Conservation (phyloP, 2,888 invertebrate genomes). For the Clostera curtula region DNA sequence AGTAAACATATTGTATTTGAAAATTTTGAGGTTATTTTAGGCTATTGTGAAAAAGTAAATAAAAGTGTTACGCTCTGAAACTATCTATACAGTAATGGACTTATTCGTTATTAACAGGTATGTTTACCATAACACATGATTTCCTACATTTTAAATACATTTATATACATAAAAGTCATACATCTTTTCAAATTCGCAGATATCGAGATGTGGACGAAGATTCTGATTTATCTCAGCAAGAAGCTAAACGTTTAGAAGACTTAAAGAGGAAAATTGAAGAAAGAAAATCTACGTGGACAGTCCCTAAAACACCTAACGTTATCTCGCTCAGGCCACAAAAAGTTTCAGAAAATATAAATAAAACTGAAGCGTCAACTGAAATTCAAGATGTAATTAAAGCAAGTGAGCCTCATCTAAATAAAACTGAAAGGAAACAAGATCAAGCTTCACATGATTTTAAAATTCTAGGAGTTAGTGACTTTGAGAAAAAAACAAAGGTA, state of each 20-base stretch:
- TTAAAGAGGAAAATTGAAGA: constrained; percentile 77
- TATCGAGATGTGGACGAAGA: constrained; percentile 60
- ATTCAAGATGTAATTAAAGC: constrained; percentile 10
- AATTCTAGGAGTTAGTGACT: too few relatives aligned
- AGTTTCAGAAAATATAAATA: constrained; percentile 19
- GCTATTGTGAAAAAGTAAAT: too few relatives aligned
- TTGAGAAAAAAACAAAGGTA: too few relatives aligned
- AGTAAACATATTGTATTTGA: too few relatives aligned
- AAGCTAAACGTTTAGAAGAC: constrained; percentile 73
- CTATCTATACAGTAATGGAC: constrained; percentile 78
- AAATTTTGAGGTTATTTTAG: too few relatives aligned
- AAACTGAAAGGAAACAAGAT: constrained; percentile 15
- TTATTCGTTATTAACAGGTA: constrained; percentile 83
- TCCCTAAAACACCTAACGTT: constrained; percentile 31
- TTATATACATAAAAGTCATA: background rate
- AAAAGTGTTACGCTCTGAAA: too few relatives aligned
- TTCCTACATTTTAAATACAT: background rate
- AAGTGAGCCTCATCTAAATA: constrained; percentile 9
- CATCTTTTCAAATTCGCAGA: constrained; percentile 29
- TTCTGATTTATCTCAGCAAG: constrained; percentile 51
- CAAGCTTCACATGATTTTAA: constrained; percentile 68
- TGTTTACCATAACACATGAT: constrained; percentile 5
- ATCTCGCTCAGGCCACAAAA: constrained; percentile 28
- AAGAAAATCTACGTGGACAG: constrained; percentile 50
- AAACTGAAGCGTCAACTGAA: constrained; percentile 19